Base-by-base conservation (phyloP, 2,113 vertebrate species). In the Numenius arquata region DNA sequence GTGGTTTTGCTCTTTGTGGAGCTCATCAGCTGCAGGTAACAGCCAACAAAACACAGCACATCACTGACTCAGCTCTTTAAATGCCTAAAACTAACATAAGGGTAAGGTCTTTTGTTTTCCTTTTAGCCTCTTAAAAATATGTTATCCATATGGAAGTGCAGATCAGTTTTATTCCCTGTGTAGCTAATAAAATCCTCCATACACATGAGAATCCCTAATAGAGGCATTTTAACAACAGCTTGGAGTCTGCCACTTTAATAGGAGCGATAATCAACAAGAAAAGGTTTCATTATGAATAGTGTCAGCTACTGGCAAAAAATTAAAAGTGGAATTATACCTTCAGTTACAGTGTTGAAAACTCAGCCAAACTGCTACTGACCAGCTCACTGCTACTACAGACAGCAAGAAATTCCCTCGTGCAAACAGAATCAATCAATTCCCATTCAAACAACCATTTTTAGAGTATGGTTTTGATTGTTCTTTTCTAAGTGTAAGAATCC, bases 241-340 rank as follows among this genome's bases (percentile, higher is more conserved):
- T 70, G 43, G 36, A 94, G 40, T 10, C 67, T 76, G 41, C 29
- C 66, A 32, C 26, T 76, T 41, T 34, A 72, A 41, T 7, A 27
- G 0, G 6, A 68, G 34, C 0, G 0, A 53, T 5, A 73, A 78
- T 15, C 26, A 91, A 48, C 38, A 53, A 36, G 65, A 88, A 87
- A 82, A 34, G 6, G 8, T 85, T 91, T 67, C 4, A 3, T 62
- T 75, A 41, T 1, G 0, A 88, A 12, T 5, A 75, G 29, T 25
- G 62, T 75, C 29, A 67, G 63, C n/a, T 26, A n/a, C 23, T n/a
- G 14, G 12, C 30, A 55, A 40, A 34, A 34, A 30, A 40, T 22
- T 20, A 34, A 14, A 94, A 59, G 43, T 18, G 7, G 26, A 91
- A 82, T 79, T 36, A 65, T 21, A 67, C 58, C 16, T 87, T 27